Base-by-base conservation (phyloP, 1,140 invertebrate species). In the Euwallacea fornicatus region DNA sequence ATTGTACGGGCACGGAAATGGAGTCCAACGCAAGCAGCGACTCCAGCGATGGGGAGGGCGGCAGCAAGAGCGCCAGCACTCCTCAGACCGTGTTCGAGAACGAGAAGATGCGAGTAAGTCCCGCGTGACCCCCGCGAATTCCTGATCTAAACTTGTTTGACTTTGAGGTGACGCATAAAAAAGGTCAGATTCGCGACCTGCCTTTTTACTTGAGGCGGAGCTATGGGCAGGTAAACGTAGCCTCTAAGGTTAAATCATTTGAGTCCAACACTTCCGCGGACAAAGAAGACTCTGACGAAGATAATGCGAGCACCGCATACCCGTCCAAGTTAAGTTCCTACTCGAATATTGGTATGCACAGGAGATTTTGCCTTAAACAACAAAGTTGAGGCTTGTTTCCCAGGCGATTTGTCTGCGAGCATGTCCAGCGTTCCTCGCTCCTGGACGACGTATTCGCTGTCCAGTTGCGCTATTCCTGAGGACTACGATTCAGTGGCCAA, bases 1-100 rank as follows among this genome's bases (percentile, higher is more conserved):
- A 91, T 74, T 91, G 90, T 76, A 91, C 89, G 0, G 89, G 88
- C 2, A 89, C 89, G 2, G 90, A 90, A 72, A 83, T 84, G n/a
- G 87, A 88, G 47, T 82, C 81, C 7, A 83, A 83, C 63, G 76
- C 77, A 10, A 79, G 76, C 16, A 76, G 78, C 11, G 74, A 78
- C 41, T 71, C 67, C 13, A 80, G 72, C 10, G 79, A 81, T 6
- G 80, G 83, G n/a, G 74, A 65, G 16, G 77, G 76, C 2, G 83
- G 83, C 42, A 84, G 81, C 9, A 78, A 81, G 6, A 76, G 76
- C 6, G 81, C 81, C 42, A 84, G 86, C 1, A 86, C 87, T 0
- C 86, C 87, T 1, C 86, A 87, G 77, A 90, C 89, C 0, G 87
- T 91, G 2, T 87, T 87, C 70, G 88, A 90, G 71, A 85, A 85